Base-by-base conservation (phyloP, 2,888 invertebrate genomes). In the Hypomecis punctinalis region DNA sequence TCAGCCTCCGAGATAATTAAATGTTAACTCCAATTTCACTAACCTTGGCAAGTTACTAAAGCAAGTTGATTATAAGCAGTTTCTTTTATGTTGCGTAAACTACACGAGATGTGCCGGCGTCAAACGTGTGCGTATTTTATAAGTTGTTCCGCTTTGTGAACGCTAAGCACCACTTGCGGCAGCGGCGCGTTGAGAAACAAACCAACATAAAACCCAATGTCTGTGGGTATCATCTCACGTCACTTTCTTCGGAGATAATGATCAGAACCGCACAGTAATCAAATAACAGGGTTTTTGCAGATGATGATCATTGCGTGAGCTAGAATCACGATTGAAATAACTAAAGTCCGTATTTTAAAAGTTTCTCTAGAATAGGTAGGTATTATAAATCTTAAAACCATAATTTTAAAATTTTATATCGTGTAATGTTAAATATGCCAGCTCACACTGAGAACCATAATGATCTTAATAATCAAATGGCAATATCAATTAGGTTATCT, bases 211-310 rank as follows among this genome's bases (percentile, higher is more conserved):
- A 70, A 68, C 69, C 65, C 52, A 58, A 65, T 58, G 65, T 68
- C 51, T 65, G 56, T 66, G 62, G 47, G 39, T 39, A 64, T 68
- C 68, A 68, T 64, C 64, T 56, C 64, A 52, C 67, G 66, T 69
- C 67, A 73, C 72, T 73, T 73, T 73, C 72, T 63, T 64, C 55
- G 9, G 55, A 70, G 72, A 73, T 76, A 72, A 74, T 67, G 46
- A 76, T 72, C 71, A 55, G 55, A 67, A 63, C 66, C 66, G 60
- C 53, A 67, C 65, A 59, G 65, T 69, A 72, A 54, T 53, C 59
- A 66, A 66, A 69, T 64, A 63, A 63, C 62, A 45, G 51, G 54
- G 55, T 61, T 70, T 66, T 66, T 61, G 57, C 56, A 11, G 11
- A 42, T 52, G 49, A 55, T 51, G 23, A 45, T 51, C 11, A 13